Evolutionary conservation across 1,140 invertebrate species (phyloP), one percentile per base, ranked within the genome.

Genomic region (Anastrepha ludens): DNA sequence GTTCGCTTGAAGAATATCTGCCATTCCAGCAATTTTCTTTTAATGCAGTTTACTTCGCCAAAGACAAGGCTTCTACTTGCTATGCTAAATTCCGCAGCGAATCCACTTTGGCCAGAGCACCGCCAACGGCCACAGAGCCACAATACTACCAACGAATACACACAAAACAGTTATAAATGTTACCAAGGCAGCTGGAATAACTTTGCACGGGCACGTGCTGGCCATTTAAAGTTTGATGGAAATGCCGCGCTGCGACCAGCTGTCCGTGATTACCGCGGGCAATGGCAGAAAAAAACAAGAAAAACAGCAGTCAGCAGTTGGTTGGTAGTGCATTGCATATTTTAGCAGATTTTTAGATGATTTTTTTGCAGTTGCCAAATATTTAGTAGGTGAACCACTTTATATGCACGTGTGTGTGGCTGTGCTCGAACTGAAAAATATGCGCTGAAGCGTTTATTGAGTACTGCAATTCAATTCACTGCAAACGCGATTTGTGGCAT

Each of bases 171-270:
- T 81, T 58, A 81, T 81, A 81, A 47, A 55, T 41, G n/a, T 17
- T 17, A 55, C 74, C 74, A n/a, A 81, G 20, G 74, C 74, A 81
- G 47, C 74, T 81, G 47, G 74, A 4, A 20, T 20, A 81, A 58
- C 47, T 81, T 81, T 58, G n/a, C 47, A 50, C 17, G 17, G n/a
- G 6, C 47, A 81, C 74, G n/a, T 81, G 47, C 47, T 81, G 74
- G 47, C 47, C 74, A 81, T 81, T 81, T 55, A 81, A 81, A 81
- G 74, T 81, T 81, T 50, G 74, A 55, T 81, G 74, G 44, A 55
- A 81, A 81, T 39, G 17, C 17, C 29, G 29, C 29, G 29, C 64
- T 67, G 29, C 64, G 7, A 67, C 6, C 64, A 67, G 74, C 44
- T 6, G 47, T n/a, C n/a, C 74, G n/a, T 81, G 44, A 17, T 55